Evolutionary conservation across 2,888 invertebrate genomes (phyloP), one percentile per base, ranked within the genome.

Genomic region (Lysandra bellargus): DNA sequence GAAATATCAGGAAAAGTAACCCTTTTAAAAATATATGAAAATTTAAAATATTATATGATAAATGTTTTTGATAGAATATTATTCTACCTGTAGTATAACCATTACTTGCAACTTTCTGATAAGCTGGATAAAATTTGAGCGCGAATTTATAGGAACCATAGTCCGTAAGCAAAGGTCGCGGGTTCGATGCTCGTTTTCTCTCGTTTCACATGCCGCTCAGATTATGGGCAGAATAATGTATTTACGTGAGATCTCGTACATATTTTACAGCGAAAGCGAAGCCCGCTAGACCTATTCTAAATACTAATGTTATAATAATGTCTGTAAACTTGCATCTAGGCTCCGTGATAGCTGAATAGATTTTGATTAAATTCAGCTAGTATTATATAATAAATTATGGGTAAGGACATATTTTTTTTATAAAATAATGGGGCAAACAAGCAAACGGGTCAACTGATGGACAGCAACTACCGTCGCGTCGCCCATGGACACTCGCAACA

Each of bases 101-200:
- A 69, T 69, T 69, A 69, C 69, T 69, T 37, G 33, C 33, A 69
- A 37, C 69, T 69, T 69, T 33, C 33, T 69, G 69, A 69, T 69
- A 12, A 69, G 69, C n/a, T 76, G 4, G n/a, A 44, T 5, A 30
- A 75, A 23, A 57, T 73, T 73, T 23, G 9, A 75, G 30, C 33
- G 33, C n/a, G 23, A 49, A 53, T 76, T 33, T 53, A 53, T 30
- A 57, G 33, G 76, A 33, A 76, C 53, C 57, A 0, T 23, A 23
- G 23, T 23, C 23, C 23, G 44, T 9, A 75, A 57, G 57, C 17
- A 57, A 44, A 76, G 80, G 82, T 82, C 82, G 69, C 77, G 79
- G 76, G 82, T 81, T 81, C 82, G 79, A 78, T 78, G 78, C 78
- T 78, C 44, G 80, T 82, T 81, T 81, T 81, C 80, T 81, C 78